phyloP scores from a whole-genome alignment of 2,113 vertebrate genomes.

The Oreotrochilus melanogaster region DNA sequence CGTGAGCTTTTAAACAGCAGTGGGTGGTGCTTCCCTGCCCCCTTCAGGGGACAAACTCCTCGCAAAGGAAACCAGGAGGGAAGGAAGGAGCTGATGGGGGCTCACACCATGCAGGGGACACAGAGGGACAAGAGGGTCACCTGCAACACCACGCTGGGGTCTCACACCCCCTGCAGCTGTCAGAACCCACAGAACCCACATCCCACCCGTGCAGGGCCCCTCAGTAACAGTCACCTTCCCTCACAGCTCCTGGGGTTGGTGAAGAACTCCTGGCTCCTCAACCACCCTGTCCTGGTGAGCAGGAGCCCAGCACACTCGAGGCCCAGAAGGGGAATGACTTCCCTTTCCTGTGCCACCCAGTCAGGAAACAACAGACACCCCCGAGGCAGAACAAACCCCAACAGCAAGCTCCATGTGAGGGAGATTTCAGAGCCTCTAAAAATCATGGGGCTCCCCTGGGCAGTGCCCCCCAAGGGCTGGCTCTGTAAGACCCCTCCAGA shows the following conservation, averaged over 20 bases:
- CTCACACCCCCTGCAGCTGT: background rate
- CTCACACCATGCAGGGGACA: background rate
- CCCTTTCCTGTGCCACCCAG: background rate
- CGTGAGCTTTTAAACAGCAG: background rate
- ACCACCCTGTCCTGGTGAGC: rapidly evolving
- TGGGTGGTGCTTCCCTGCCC: rapidly evolving
- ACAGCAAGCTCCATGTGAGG: rapidly evolving
- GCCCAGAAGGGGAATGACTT: background rate
- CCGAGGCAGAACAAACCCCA: too few species aligned
- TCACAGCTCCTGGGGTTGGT: rapidly evolving
- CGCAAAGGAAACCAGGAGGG: background rate
- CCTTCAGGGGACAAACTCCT: background rate
- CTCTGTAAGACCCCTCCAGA: background rate
- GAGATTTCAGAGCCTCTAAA: background rate
- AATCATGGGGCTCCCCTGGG: background rate
- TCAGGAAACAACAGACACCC: too few species aligned
- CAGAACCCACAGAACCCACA: too few species aligned
- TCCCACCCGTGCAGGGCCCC: background rate
- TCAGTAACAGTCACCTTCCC: background rate
- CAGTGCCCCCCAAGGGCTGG: rapidly evolving
- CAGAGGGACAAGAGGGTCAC: background rate
- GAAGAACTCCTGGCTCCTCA: background rate
- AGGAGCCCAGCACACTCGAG: rapidly evolving
- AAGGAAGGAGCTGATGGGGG: background rate
- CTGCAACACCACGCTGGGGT: background rate